Conservation (phyloP, 2,888 invertebrate genomes). For the Dolichomitus sp. region DNA sequence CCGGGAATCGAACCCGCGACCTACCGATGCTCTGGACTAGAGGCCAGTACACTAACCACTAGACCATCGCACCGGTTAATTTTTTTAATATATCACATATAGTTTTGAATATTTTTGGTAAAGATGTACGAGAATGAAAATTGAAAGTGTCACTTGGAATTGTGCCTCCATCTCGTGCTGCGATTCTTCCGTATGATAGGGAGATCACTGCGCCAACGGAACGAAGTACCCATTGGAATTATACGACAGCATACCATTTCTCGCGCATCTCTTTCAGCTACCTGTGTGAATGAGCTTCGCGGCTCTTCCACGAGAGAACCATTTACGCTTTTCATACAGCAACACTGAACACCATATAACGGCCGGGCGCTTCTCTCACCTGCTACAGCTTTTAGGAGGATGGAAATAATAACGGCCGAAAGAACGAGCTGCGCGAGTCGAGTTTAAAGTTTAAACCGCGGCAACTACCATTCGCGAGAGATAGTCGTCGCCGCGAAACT, state of each 20-base stretch:
- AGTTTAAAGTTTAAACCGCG: constrained; percentile 61
- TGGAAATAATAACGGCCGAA: constrained; percentile 60
- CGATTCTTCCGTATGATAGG: constrained; percentile 2
- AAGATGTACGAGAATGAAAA: not conserved
- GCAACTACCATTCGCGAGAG: not conserved
- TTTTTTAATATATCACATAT: too few relatives aligned
- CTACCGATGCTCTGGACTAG: too few relatives aligned
- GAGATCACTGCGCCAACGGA: constrained; percentile 26
- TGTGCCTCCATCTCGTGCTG: not conserved
- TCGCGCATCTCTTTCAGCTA: constrained; percentile 36
- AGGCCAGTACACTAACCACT: too few relatives aligned
- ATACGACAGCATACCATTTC: constrained; percentile 41
- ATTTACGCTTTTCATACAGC: constrained; percentile 50
- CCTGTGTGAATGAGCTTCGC: constrained; percentile 36
- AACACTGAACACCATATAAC: constrained; percentile 22
- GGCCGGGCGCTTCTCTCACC: constrained; percentile 52
- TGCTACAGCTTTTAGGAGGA: constrained; percentile 56
- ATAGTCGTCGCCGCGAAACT: constrained; percentile 25
- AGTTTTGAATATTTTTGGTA: not conserved
- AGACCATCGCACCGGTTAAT: too few relatives aligned
- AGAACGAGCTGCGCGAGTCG: constrained; percentile 42
- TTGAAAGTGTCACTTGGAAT: constrained; percentile 14
- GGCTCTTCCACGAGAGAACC: constrained; percentile 23
- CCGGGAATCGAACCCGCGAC: too few relatives aligned
- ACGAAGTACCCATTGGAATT: constrained; percentile 63